Percentiles rank a stretch among this genome's conserved stretches.
phyloP scores from a whole-genome alignment of 2,888 invertebrate genomes.

The Leptinotarsa peninsularis region DNA sequence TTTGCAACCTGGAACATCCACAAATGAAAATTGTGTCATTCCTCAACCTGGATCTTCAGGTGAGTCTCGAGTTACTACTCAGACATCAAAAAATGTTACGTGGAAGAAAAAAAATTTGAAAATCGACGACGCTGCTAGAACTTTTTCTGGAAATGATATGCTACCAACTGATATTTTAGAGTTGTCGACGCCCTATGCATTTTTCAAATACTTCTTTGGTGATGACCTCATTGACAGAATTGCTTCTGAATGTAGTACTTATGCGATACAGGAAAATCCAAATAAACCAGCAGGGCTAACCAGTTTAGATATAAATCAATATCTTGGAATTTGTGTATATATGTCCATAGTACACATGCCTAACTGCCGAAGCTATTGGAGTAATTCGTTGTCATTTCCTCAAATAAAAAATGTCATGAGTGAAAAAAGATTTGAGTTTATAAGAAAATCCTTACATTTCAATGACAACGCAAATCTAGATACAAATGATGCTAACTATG shows the following conservation, averaged over 20 bases:
- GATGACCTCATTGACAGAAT: background rate
- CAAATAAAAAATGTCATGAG: slow-evolving; percentile 20
- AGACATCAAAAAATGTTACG: slow-evolving; percentile 19
- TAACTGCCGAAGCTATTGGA: slow-evolving; percentile 12
- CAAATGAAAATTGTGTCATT: slow-evolving; percentile 22
- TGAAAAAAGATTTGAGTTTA: slow-evolving; percentile 22
- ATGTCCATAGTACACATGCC: slow-evolving; percentile 21
- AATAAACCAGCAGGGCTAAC: slow-evolving; percentile 18
- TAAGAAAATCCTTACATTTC: slow-evolving; percentile 18
- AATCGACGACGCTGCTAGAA: slow-evolving; percentile 20
- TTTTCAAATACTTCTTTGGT: slow-evolving; percentile 18
- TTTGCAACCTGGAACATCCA: slow-evolving; percentile 18
- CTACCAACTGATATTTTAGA: slow-evolving; percentile 23
- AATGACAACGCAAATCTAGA: slow-evolving; percentile 5
- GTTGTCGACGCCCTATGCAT: slow-evolving; percentile 16
- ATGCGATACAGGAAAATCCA: slow-evolving; percentile 16
- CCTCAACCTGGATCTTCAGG: slow-evolving; percentile 12
- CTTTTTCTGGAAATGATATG: slow-evolving; percentile 17
- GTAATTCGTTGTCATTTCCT: slow-evolving; percentile 18
- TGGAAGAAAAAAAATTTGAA: slow-evolving; percentile 18
- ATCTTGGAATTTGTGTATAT: slow-evolving; percentile 15
- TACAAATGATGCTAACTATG: slow-evolving; percentile 3
- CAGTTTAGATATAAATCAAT: slow-evolving; percentile 17
- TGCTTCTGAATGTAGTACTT: slow-evolving; percentile 18
- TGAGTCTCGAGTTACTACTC: slow-evolving; percentile 9